Base-by-base conservation (phyloP, 2,888 invertebrate species). In the Melanostoma scalare region DNA sequence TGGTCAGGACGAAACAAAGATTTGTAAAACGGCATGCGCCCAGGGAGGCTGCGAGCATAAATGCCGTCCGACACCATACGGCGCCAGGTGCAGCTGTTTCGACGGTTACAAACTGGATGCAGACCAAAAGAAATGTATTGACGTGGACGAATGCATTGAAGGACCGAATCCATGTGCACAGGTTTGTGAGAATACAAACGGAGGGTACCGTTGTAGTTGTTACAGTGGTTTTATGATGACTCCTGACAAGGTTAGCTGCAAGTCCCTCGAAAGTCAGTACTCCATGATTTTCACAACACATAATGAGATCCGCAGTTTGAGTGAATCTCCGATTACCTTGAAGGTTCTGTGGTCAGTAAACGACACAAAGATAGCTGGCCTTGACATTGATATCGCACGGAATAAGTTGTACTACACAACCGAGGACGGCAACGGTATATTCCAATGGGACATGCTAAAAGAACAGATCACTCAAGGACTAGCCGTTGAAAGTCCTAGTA, bases 101-200 rank as follows among this genome's bases (percentile, higher is more conserved):
- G 85, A 87, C 0, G 96, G 96, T 1, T 95, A 92, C 89, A 88
- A 89, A 9, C 88, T 94, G 42, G 88, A 88, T 2, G 87, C 89
- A 0, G 94, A 94, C 87, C 92, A 93, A 38, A 90, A 89, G 56
- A 90, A 91, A 31, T 96, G 96, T 86, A 88, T 88, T 9, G 96
- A 97, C 88, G 91, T 95, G 0, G 92, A 96, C 87, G 97, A 97
- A 90, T 97, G 97, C 87, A 85, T 89, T 2, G 86, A 89, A 2
- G 76, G 68, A 6, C 10, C 50, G 0, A 89, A 91, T 20, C 90
- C 92, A 0, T 96, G 96, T 88, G 93, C 95, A 3, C 96, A 96
- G 87, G 87, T 92, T 3, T 92, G 91, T 73, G 89, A 89, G 85
- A 91, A 91, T 52, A 89, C 86, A 0, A 82, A 81, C 4, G 91